A percentile compares a stretch with the other conserved stretches of the same genome.
Conservation (phyloP, 2,888 invertebrate species). For the Campoletis raptor region DNA sequence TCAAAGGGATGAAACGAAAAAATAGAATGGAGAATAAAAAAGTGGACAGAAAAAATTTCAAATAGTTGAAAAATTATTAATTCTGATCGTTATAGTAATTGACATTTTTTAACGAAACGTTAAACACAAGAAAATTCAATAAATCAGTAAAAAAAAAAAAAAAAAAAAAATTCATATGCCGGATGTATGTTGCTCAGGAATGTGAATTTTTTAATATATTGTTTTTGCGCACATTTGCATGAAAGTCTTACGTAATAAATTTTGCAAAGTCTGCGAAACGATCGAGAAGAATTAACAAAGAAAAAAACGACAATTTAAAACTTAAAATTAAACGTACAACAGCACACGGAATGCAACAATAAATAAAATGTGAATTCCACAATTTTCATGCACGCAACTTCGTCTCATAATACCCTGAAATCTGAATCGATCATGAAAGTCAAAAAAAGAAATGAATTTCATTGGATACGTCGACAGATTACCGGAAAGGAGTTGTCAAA, state of each 20-base stretch:
- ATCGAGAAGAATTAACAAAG: background rate
- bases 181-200: constrained; percentile 7
- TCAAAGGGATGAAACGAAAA: constrained; percentile 1
- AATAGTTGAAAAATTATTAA: background rate
- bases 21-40: background rate
- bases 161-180: background rate
- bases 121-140: constrained; percentile 4
- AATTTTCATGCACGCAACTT: background rate
- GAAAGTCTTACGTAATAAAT: background rate
- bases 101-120: background rate
- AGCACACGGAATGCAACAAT: background rate
- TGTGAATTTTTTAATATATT: background rate
- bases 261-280: background rate
- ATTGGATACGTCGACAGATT: background rate
- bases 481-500: background rate
- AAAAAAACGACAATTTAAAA: background rate
- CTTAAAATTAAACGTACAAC: background rate
- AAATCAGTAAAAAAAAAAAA: constrained; percentile 1
- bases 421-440: background rate
- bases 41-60: background rate
- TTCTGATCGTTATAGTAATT: constrained; percentile 17
- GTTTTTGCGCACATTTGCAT: background rate
- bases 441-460: background rate
- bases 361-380: background rate
- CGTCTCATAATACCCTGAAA: background rate